Percentiles rank a stretch among this genome's conserved stretches.
phyloP scores from a whole-genome alignment of 2,888 invertebrate species.

The Diarsia mendica region DNA sequence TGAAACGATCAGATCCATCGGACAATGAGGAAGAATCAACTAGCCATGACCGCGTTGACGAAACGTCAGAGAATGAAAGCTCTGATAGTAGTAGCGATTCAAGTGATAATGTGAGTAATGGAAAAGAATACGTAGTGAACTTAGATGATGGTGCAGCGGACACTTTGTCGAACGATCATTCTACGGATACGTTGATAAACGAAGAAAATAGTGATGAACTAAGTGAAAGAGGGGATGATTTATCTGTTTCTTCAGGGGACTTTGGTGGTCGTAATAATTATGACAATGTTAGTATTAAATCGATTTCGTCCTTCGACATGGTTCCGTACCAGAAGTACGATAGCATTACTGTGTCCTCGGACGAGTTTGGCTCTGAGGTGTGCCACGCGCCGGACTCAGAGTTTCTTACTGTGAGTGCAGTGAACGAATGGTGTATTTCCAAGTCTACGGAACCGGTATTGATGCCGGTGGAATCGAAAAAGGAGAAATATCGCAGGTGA shows the following conservation, averaged over 20 bases:
- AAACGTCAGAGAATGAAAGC: slow-evolving; percentile 69
- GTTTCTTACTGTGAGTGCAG: slow-evolving; percentile 88
- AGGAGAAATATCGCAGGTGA: slow-evolving; percentile 90
- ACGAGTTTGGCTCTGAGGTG: slow-evolving; percentile 88
- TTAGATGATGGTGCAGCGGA: slow-evolving; percentile 83
- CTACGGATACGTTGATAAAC: slow-evolving; percentile 87
- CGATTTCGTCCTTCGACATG: slow-evolving; percentile 88
- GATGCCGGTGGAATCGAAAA: slow-evolving; percentile 87
- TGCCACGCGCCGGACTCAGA: slow-evolving; percentile 87
- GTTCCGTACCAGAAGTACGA: slow-evolving; percentile 88
- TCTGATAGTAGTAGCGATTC: slow-evolving; percentile 76
- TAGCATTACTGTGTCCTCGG: slow-evolving; percentile 88
- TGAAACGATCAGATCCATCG: slow-evolving; percentile 84
- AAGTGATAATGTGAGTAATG: slow-evolving; percentile 77
- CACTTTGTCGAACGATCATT: slow-evolving; percentile 85
- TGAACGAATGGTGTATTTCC: slow-evolving; percentile 89
- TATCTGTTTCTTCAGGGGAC: slow-evolving; percentile 80
- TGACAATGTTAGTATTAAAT: slow-evolving; percentile 89
- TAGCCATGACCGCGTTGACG: slow-evolving; percentile 54
- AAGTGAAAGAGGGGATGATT: slow-evolving; percentile 82
- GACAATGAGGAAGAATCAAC: slow-evolving; percentile 82
- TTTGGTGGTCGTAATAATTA: slow-evolving; percentile 85
- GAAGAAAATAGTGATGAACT: slow-evolving; percentile 81
- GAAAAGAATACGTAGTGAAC: slow-evolving; percentile 82
- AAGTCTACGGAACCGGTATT: slow-evolving; percentile 84